Base-by-base conservation (phyloP, 1,140 invertebrate genomes). In the Calephelis virginiensis region DNA sequence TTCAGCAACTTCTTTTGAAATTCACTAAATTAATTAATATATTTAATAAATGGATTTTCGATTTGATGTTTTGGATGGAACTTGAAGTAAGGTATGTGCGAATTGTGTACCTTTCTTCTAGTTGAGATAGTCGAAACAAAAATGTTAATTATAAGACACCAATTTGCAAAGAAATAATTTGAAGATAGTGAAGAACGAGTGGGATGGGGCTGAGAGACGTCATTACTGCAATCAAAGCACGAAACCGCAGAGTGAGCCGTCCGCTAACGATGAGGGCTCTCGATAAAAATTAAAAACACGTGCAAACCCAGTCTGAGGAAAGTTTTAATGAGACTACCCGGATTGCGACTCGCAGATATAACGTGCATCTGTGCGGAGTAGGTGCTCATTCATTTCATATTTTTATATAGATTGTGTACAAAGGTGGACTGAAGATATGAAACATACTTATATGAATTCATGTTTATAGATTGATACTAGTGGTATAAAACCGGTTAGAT, bases 201-300 rank as follows among this genome's bases (percentile, higher is more conserved):
- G 75, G 72, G 67, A 76, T 79, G 77, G 74, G 70, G 71, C 70
- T 69, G 75, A 82, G 81, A 83, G 86, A 89, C 83, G 81, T 89
- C 86, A 88, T 89, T 91, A 91, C 85, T 82, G 86, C 89, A 91
- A 91, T 91, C 89, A 91, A 91, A 91, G 89, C 81, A 72, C 79
- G 71, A 81, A 83, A 77, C 82, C 84, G 79, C 83, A 85, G 74
- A 71, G 71, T 72, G 70, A 72, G 67, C 75, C 75, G 72, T 72
- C 73, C 72, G 82, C 83, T 85, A 85, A 87, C 85, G 84, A 88
- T 75, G 82, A 91, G 89, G 79, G 85, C 89, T 91, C 89, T 91
- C 89, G 86, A 91, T 91, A 91, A 89, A 91, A 91, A 91, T 89
- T 91, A 91, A 91, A 91, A 91, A 91, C 88, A 90, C 88, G 88